Conservation (phyloP, 2,797 vertebrate species). For the Myotis myotis region DNA sequence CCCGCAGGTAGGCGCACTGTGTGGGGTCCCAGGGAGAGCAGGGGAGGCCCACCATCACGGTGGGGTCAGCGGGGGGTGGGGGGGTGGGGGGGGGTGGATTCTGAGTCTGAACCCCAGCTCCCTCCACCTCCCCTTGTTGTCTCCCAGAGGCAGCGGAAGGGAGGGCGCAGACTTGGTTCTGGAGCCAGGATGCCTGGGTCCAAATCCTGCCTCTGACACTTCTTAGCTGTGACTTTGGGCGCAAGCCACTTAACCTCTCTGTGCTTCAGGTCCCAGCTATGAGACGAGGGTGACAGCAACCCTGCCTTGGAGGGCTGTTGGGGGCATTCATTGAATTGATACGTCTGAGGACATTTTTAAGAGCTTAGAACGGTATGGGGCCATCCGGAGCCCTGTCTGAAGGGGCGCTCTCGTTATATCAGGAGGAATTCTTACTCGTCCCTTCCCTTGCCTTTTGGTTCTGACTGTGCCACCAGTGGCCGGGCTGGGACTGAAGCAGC, state of each 20-base stretch:
- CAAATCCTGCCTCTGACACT: neutral
- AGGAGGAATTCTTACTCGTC: neutral
- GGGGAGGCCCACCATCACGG: rapidly evolving
- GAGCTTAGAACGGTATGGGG: neutral
- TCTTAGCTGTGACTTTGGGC: neutral
- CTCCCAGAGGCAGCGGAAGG: neutral
- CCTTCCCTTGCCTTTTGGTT: neutral
- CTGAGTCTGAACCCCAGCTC: too few relatives aligned
- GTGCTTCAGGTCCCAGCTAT: neutral
- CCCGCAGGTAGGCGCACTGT: neutral
- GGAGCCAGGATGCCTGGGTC: neutral
- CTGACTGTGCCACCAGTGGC: neutral
- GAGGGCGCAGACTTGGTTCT: neutral
- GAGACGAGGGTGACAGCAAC: neutral
- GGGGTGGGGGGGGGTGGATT: neutral
- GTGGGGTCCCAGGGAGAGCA: neutral
- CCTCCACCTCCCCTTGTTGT: neutral
- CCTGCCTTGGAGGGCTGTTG: neutral
- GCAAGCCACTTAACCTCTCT: neutral
- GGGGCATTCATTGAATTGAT: neutral
- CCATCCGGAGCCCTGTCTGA: neutral
- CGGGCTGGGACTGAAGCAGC: neutral
- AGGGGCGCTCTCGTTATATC: neutral
- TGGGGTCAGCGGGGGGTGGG: too few relatives aligned
- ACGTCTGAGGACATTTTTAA: neutral